Conservation (phyloP, 2,797 vertebrate genomes). For the Melopsittacus undulatus region DNA sequence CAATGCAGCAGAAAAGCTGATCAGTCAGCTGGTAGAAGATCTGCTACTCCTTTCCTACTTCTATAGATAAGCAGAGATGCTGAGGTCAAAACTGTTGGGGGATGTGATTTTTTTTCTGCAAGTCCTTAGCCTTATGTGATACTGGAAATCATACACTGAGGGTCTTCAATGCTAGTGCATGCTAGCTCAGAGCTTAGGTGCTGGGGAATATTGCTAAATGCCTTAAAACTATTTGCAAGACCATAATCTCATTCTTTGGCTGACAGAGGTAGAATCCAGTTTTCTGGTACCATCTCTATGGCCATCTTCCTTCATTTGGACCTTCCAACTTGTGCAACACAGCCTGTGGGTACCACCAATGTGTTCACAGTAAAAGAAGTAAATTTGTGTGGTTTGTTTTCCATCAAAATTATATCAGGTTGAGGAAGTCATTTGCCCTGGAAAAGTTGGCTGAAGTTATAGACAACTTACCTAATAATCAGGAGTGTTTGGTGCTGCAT, state of each 20-base stretch:
- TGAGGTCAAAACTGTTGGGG: background rate
- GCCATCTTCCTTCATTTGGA: background rate
- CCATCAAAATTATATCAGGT: background rate
- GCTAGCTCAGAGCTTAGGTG: background rate
- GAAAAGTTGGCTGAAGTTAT: background rate
- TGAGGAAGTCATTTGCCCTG: background rate
- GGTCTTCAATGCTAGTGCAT: background rate
- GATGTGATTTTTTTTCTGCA: background rate
- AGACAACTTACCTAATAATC: background rate
- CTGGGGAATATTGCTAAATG: background rate
- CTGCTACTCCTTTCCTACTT: background rate
- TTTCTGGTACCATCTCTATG: background rate
- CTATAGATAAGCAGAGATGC: background rate
- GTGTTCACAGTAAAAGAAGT: background rate
- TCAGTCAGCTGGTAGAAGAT: background rate
- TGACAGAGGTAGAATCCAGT: background rate
- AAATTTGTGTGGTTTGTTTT: background rate
- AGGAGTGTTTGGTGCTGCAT: background rate
- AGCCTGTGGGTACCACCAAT: background rate
- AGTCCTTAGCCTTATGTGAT: background rate
- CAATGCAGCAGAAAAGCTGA: background rate
- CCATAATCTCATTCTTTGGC: background rate
- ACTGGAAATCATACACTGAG: background rate
- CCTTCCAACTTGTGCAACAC: background rate
- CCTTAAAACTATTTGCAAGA: background rate